These are phyloP conservation scores for Pituophis catenifer DNA, from an alignment of 2,113 vertebrate species.

Conservation along the genomic window DNA sequence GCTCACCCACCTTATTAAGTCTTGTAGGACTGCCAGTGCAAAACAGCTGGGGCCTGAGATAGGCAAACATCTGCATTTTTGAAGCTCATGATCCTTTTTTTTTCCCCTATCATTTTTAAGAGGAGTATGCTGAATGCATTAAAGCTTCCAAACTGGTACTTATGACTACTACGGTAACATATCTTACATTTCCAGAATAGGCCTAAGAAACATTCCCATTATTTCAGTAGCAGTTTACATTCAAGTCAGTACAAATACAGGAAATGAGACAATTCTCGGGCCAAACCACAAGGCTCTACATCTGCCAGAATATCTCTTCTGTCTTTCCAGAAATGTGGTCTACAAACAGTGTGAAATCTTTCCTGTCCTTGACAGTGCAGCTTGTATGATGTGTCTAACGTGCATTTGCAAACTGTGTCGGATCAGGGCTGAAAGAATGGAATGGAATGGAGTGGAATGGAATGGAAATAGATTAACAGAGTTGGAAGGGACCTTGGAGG, in stretches of 20 bases:
- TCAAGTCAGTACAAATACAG: accelerated
- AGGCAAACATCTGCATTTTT: neutral
- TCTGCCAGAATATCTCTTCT: accelerated
- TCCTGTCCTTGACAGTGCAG: accelerated
- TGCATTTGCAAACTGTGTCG: conserved; percentile 28
- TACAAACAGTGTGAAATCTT: neutral
- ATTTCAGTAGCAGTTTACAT: neutral
- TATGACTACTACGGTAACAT: neutral
- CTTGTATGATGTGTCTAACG: neutral
- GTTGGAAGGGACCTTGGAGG: too few relatives aligned
- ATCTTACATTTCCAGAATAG: neutral
- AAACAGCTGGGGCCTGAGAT: neutral
- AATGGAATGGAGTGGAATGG: neutral
- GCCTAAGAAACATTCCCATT: neutral
- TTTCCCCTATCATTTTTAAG: neutral
- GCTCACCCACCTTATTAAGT: neutral
- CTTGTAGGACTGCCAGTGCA: neutral
- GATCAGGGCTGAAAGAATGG: neutral
- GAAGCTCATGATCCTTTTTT: neutral
- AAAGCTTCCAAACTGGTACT: neutral
- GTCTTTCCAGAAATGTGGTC: neutral
- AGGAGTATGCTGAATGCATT: neutral
- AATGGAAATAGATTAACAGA: too few relatives aligned
- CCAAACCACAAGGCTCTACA: neutral
- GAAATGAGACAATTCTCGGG: neutral